phyloP scores from a whole-genome alignment of 2,113 vertebrate genomes.

The Nipponia nippon region DNA sequence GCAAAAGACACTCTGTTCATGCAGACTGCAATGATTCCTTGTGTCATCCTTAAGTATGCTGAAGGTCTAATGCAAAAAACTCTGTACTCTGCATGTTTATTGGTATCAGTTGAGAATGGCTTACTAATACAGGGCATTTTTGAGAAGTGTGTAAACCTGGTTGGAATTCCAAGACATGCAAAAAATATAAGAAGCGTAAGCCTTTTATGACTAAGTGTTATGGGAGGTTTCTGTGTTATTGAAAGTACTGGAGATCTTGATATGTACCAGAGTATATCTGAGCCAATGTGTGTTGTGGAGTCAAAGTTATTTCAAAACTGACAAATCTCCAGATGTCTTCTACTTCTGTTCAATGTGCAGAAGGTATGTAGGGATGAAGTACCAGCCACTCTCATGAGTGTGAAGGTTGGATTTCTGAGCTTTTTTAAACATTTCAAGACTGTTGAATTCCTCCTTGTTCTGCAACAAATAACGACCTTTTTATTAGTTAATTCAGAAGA shows the following conservation, averaged over 20 bases:
- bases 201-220: background rate
- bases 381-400: background rate
- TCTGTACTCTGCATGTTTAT: background rate
- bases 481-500: background rate
- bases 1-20: rapidly evolving
- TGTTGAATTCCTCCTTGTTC: background rate
- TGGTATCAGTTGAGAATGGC: background rate
- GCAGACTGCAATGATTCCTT: background rate
- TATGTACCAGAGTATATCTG: background rate
- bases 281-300: background rate
- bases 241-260: background rate
- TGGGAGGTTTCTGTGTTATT: background rate
- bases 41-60: background rate
- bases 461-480: background rate
- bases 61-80: background rate
- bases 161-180: background rate
- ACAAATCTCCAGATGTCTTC: background rate
- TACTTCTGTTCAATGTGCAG: background rate
- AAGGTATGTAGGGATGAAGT: background rate
- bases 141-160: background rate
- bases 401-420: background rate
- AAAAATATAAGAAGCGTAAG: background rate
- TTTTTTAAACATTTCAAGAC: background rate
- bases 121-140: background rate
- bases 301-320: background rate